These are phyloP conservation scores for Sphinx pinastri DNA, from an alignment of 2,888 invertebrate genomes.

Conservation along the genomic window DNA sequence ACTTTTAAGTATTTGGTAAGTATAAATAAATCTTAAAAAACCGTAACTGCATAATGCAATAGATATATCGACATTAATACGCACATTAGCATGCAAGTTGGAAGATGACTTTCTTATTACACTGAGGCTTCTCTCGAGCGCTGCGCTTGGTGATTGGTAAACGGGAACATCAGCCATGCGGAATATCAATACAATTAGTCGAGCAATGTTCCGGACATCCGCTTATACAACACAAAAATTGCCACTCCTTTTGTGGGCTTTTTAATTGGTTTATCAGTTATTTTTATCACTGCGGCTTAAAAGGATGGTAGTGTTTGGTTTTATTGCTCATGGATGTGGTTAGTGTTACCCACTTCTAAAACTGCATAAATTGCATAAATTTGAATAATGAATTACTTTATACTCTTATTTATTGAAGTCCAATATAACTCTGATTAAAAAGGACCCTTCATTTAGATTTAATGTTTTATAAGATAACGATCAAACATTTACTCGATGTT, in stretches of 20 bases:
- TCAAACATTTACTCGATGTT: neutral
- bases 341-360: too few species aligned
- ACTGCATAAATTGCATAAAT: too few species aligned
- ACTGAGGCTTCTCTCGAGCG: neutral
- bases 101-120: constrained; percentile 2
- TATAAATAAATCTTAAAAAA: neutral
- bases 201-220: constrained; percentile 16
- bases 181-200: constrained; percentile 17
- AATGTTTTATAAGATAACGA: neutral
- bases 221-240: neutral
- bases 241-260: neutral
- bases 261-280: neutral
- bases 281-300: neutral
- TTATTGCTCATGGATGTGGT: neutral
- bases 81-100: constrained; percentile 1
- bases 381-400: too few species aligned
- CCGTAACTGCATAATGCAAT: neutral
- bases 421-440: too few species aligned
- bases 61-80: neutral
- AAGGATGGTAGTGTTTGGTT: neutral
- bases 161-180: constrained; percentile 6
- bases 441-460: too few species aligned
- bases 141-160: constrained; percentile 12
- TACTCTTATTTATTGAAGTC: too few species aligned
- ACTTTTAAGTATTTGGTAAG: neutral